These are phyloP conservation scores for Drosophila meridionalis DNA, from an alignment of 2,888 invertebrate genomes.

Conservation along the genomic window DNA sequence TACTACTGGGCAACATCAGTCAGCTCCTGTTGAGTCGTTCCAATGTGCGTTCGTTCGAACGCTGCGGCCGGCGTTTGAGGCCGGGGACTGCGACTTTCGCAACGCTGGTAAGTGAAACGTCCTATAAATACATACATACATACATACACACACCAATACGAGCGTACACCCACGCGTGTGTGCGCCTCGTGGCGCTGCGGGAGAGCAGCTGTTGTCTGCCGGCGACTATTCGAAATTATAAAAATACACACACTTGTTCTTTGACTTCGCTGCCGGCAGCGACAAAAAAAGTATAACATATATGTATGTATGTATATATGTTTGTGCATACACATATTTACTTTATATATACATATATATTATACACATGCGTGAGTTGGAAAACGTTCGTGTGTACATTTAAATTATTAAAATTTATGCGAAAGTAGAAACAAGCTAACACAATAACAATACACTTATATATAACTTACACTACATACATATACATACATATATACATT, in stretches of 20 bases:
- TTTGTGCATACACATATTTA: constrained; percentile 33
- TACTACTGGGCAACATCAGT: constrained; percentile 88
- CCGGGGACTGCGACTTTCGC: constrained; percentile 71
- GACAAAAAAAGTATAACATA: constrained; percentile 6
- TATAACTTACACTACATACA: constrained; percentile 4
- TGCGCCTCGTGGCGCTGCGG: constrained; percentile 51
- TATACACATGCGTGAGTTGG: constrained; percentile 30
- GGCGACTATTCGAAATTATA: constrained; percentile 48
- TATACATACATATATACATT: constrained; percentile 7
- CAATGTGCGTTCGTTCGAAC: constrained; percentile 84
- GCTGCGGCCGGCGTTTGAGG: constrained; percentile 82
- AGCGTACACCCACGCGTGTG: neutral
- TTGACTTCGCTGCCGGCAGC: constrained; percentile 23
- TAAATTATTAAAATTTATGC: constrained; percentile 69
- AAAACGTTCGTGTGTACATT: constrained; percentile 45
- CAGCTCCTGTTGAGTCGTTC: constrained; percentile 86
- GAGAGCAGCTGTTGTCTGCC: constrained; percentile 55
- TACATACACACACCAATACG: neutral
- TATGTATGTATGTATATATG: neutral
- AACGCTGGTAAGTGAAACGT: constrained; percentile 64
- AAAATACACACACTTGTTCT: constrained; percentile 60
- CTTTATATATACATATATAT: neutral
- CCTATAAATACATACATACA: constrained; percentile 32
- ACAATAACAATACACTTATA: constrained; percentile 6
- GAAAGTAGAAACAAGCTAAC: constrained; percentile 29